Base-by-base conservation (phyloP, 1,140 invertebrate species). In the Hyphantria cunea region DNA sequence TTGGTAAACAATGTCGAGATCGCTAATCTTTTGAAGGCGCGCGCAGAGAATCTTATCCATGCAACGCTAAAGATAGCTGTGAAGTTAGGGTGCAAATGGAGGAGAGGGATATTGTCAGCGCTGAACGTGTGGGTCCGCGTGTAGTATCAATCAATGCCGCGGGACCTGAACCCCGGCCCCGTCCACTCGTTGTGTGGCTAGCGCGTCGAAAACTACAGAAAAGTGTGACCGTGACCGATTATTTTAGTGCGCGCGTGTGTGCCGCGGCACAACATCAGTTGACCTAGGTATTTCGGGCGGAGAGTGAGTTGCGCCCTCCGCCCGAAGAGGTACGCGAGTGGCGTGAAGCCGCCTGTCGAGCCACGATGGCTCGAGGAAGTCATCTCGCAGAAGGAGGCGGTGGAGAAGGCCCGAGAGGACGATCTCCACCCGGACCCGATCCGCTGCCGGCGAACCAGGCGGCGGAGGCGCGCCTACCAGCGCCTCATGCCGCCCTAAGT, bases 61-160 rank as follows among this genome's bases (percentile, higher is more conserved):
- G 37, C 33, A 0, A 48, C 49, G 9, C 49, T 17, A 11, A 10
- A 41, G 3, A 11, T 64, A 12, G 33, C 44, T 9, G 39, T n/a
- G 0, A 64, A 64, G 25, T 15, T 64, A 12, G 62, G 62, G 53
- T 64, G 7, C 13, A 41, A 9, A 12, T 64, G 12, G 47, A 41
- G 0, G 54, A 64, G 0, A 13, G 13, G 9, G 62, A 64, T 6
- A 45, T 64, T 6, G 62, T 64, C n/a, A 64, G 33, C 48, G 62
- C 17, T 3, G 13, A 32, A 13, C 25, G 62, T n/a, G 9, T 41
- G 33, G 52, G 47, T 7, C 10, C 11, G 33, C 14, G 33, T 12
- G 1, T 54, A 3, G 37, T 39, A 5, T 37, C 47, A 6, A 55
- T 37, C 0, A 11, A 33, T 8, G 6, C 47, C n/a, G 12, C 47